A percentile compares a stretch with the other conserved stretches of the same genome.
Conservation (phyloP, 1,140 invertebrate genomes). For the Panulirus ornatus region DNA sequence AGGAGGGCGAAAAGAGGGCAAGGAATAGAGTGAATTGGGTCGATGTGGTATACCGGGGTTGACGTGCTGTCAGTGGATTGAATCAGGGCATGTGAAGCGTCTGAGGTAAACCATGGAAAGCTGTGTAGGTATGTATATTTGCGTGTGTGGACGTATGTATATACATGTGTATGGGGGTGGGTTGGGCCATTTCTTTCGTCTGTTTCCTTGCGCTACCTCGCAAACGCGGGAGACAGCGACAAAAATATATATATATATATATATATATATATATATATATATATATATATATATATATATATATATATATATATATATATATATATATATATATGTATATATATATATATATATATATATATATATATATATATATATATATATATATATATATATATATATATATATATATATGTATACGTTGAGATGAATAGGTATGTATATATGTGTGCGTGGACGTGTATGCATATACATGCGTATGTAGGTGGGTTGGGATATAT, state of each 20-base stretch:
- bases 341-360: background rate
- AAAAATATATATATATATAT: constrained; percentile 20
- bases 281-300: constrained; percentile 8
- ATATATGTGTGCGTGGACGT: background rate
- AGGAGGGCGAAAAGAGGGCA: too few relatives aligned
- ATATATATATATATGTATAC: background rate
- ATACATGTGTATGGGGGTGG: too few relatives aligned
- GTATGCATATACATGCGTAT: background rate
- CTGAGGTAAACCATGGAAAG: too few relatives aligned
- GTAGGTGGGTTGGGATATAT: background rate
- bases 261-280: background rate
- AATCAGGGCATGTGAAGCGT: too few relatives aligned
- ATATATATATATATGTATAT: constrained; percentile 4
- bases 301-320: constrained; percentile 4
- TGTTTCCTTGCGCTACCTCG: too few relatives aligned
- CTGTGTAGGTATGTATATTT: too few relatives aligned
- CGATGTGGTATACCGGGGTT: too few relatives aligned
- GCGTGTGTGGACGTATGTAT: too few relatives aligned
- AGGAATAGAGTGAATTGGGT: too few relatives aligned
- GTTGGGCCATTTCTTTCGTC: too few relatives aligned
- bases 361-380: background rate
- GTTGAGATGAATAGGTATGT: background rate
- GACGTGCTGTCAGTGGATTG: too few relatives aligned
- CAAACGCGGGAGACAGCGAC: too few relatives aligned
- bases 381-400: background rate